These are phyloP conservation scores for Pristis pectinata DNA, from an alignment of 2,797 vertebrate species.

Conservation along the genomic window DNA sequence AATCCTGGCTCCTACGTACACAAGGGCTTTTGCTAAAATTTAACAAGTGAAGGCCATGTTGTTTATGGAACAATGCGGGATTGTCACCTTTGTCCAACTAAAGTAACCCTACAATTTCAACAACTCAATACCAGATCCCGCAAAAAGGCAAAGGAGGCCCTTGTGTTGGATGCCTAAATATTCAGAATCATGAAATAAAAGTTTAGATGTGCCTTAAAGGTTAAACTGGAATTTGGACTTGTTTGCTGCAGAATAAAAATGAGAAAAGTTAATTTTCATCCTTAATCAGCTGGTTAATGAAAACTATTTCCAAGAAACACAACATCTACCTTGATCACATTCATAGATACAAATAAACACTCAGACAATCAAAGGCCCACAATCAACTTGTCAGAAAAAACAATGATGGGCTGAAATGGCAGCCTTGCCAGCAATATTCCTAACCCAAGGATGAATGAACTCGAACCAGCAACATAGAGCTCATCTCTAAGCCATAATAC, in stretches of 20 bases:
- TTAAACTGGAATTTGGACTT: not conserved
- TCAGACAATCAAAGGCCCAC: too few relatives aligned
- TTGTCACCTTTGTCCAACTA: not conserved
- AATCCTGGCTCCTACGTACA: not conserved
- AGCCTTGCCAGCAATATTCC: not conserved
- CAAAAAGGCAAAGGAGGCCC: not conserved
- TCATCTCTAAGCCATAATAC: not conserved
- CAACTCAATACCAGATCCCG: not conserved
- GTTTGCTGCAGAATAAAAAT: not conserved
- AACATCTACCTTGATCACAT: not conserved
- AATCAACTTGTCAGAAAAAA: not conserved
- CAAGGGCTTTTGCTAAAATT: not conserved
- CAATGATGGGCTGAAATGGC: not conserved
- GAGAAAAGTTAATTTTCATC: not conserved
- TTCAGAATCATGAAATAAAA: not conserved
- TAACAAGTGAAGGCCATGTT: not conserved
- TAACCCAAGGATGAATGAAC: not conserved
- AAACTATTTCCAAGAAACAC: not conserved
- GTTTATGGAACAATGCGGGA: not conserved
- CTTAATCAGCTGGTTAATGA: not conserved
- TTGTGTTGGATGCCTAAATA: not conserved
- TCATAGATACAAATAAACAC: not conserved
- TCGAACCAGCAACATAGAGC: not conserved
- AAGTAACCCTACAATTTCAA: not conserved
- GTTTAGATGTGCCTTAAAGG: not conserved